A percentile compares a stretch with the other conserved stretches of the same genome.
These are phyloP conservation scores for Siniperca chuatsi DNA, from an alignment of 2,113 vertebrate species.

Conservation along the genomic window DNA sequence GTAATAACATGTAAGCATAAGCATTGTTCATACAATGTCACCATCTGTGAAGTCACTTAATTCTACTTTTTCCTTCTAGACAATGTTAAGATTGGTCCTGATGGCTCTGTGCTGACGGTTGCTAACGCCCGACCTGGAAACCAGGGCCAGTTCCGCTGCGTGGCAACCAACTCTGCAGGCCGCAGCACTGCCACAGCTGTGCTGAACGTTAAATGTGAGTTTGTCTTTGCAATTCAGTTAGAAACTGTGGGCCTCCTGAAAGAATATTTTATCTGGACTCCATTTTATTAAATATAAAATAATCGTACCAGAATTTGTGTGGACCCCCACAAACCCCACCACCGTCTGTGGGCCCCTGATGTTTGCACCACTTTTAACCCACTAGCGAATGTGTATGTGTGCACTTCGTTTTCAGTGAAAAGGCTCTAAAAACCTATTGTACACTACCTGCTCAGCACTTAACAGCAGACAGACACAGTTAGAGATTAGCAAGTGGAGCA, in stretches of 20 bases:
- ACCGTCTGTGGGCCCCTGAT: too few species aligned
- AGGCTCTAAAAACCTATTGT: not conserved
- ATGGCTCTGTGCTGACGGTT: slow-evolving; percentile 89
- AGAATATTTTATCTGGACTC: not conserved
- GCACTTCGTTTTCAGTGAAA: not conserved
- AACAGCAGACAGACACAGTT: not conserved
- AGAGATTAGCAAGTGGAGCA: not conserved
- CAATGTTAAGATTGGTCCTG: slow-evolving; percentile 88
- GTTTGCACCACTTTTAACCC: too few species aligned
- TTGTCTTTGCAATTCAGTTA: not conserved
- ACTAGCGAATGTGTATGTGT: too few species aligned
- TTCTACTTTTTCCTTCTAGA: slow-evolving; percentile 75
- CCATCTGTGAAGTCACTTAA: not conserved
- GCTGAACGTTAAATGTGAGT: slow-evolving; percentile 90
- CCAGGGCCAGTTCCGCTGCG: slow-evolving; percentile 92
- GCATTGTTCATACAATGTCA: not conserved
- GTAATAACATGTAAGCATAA: not conserved
- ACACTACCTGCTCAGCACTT: not conserved
- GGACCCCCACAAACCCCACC: too few species aligned
- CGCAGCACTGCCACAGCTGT: slow-evolving; percentile 81
- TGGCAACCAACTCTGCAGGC: slow-evolving; percentile 86
- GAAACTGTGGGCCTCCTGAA: not conserved
- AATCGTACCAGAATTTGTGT: too few species aligned
- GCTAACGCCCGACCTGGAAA: slow-evolving; percentile 80
- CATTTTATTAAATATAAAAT: not conserved